These are phyloP conservation scores for Pomatostomus ruficeps DNA, from an alignment of 2,113 vertebrate genomes.

Conservation along the genomic window DNA sequence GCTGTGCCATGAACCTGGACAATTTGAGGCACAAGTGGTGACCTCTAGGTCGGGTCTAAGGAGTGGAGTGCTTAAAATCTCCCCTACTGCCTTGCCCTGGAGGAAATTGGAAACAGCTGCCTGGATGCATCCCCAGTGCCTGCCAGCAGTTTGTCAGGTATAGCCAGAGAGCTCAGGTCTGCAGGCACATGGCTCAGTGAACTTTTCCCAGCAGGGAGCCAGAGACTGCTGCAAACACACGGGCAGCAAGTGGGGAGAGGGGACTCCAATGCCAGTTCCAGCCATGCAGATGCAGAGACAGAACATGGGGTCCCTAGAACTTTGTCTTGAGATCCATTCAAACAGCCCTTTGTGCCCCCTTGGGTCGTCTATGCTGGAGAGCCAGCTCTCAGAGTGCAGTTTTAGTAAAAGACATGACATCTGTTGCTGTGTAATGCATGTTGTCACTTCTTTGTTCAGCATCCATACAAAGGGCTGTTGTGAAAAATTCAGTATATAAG, in stretches of 20 bases:
- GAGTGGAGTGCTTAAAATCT: background rate
- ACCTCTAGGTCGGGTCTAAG: background rate
- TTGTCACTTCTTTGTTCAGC: background rate
- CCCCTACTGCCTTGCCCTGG: background rate
- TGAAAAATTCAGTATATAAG: background rate
- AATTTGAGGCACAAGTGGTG: background rate
- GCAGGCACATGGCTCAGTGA: background rate
- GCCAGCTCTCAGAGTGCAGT: background rate
- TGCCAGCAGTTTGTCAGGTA: background rate
- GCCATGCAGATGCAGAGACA: background rate
- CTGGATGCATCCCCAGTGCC: background rate
- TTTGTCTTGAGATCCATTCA: background rate
- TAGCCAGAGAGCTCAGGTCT: background rate
- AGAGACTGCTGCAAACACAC: background rate
- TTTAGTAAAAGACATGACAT: background rate
- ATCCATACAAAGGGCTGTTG: background rate
- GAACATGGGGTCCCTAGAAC: background rate
- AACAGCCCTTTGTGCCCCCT: background rate
- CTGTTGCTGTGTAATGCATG: background rate
- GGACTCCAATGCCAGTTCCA: background rate
- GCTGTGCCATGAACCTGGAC: background rate
- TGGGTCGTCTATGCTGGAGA: background rate
- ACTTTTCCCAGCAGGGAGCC: background rate
- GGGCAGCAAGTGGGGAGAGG: background rate
- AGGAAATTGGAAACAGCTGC: background rate